Evolutionary conservation across 2,113 vertebrate species (phyloP), one percentile per base, ranked within the genome.

Genomic region (Sigmodon hispidus): DNA sequence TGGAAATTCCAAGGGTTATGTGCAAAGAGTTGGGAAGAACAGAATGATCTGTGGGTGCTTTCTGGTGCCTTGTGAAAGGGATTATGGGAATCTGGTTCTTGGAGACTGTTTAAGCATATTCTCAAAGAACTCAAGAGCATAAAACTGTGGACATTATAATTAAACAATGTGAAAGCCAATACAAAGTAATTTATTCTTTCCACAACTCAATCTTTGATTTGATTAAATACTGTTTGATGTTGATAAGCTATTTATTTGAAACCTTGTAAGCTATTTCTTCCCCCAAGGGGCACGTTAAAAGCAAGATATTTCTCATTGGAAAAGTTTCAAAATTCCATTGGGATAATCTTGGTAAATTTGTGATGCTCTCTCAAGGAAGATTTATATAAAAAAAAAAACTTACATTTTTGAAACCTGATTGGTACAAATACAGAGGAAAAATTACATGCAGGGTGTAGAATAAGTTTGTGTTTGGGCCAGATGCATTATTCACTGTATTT

Each of bases 401-500:
- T 86, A 40, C 26, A 26, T 13, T 87, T 84, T 5, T 70, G 69
- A 91, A 84, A 34, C 43, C 87, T 90, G 85, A 75, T 31, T 86
- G 65, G 81, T 89, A 69, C 11, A 80, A 24, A 65, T 87, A 63
- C 50, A 36, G 89, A 34, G 59, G 52, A 57, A n/a, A 48, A 91
- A 84, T 93, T 93, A 83, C 90, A 90, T 57, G 10, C 48, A 80
- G 9, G 43, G 7, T 91, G 52, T 89, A 86, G 69, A 96, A 65
- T 92, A 93, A 72, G 43, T 96, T 94, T 93, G 63, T 69, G 72
- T 93, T 72, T 88, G 84, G 59, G 7, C 45, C 87, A 91, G 59
- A 70, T 94, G 85, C 63, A 75, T 96, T 97, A 94, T 96, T 96
- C 80, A 90, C 80, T 86, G 36, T 84, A 69, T 96, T 89, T 93